phyloP scores from a whole-genome alignment of 2,888 invertebrate species.

The Aproaerema taeniolella region DNA sequence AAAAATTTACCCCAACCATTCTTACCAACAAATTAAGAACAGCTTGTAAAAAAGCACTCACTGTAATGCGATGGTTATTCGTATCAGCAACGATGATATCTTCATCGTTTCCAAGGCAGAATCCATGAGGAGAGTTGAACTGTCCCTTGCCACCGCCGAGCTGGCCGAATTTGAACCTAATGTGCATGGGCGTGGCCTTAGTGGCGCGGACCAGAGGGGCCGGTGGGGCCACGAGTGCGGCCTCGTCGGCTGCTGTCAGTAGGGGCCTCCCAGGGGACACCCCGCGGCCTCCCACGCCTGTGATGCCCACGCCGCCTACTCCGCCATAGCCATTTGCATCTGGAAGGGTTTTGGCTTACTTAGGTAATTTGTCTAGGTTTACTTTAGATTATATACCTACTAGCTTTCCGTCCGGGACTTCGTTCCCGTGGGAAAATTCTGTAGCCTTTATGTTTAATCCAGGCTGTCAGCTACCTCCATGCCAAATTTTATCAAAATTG shows the following conservation, averaged over 20 bases:
- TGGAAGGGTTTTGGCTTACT: too few species aligned
- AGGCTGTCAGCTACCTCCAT: too few species aligned
- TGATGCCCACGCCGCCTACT: constrained; percentile 59
- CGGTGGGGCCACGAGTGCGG: constrained; percentile 62
- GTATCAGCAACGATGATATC: constrained; percentile 98
- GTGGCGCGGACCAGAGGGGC: constrained; percentile 79
- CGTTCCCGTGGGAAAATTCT: too few species aligned
- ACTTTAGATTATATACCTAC: background rate
- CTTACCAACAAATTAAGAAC: too few species aligned
- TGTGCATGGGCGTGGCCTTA: constrained; percentile 91
- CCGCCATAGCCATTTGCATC: constrained; percentile 70
- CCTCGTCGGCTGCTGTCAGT: constrained; percentile 64
- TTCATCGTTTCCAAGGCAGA: constrained; percentile 95
- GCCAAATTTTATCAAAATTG: too few species aligned
- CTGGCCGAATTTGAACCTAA: constrained; percentile 95
- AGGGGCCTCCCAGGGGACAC: constrained; percentile 68
- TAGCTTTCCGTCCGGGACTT: too few species aligned
- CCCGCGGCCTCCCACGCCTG: constrained; percentile 69
- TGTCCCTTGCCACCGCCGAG: constrained; percentile 95
- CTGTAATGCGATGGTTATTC: constrained; percentile 96
- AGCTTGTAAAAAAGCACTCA: too few species aligned
- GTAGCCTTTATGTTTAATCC: too few species aligned
- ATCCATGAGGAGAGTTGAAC: constrained; percentile 98
- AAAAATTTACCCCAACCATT: too few species aligned
- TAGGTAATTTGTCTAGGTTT: background rate